These are phyloP conservation scores for Petromus typicus DNA, from an alignment of 2,113 vertebrate species.

Conservation along the genomic window DNA sequence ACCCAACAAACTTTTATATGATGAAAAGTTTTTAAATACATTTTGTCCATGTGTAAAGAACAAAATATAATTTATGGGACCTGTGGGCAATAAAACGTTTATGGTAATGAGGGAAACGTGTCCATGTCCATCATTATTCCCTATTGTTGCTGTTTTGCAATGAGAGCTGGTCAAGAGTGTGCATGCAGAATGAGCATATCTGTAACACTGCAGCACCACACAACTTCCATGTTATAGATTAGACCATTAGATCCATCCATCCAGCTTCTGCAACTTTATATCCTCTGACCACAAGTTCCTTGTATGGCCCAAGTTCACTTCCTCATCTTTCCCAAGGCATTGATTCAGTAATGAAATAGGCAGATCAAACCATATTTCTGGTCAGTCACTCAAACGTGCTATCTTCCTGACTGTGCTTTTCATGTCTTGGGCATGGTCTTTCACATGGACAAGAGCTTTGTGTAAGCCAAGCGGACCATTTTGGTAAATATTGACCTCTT, in stretches of 20 bases:
- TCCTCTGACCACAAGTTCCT: no score
- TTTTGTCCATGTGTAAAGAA: background rate
- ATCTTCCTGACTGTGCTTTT: background rate
- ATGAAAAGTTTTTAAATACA: background rate
- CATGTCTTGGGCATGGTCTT: background rate
- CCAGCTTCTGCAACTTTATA: background rate
- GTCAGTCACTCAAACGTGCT: background rate
- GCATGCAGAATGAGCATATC: background rate
- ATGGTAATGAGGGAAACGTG: background rate
- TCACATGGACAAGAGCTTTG: background rate
- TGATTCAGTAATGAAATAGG: slow-evolving; percentile 31
- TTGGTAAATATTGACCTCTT: background rate
- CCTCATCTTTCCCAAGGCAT: background rate
- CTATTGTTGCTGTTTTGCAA: background rate
- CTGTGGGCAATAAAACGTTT: background rate
- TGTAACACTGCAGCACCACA: background rate
- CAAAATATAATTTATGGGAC: background rate
- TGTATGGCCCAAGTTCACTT: no score
- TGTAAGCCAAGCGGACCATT: background rate
- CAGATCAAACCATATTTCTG: background rate
- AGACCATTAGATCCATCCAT: background rate
- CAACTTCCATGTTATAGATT: background rate
- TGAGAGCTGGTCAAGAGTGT: background rate
- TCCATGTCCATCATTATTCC: background rate
- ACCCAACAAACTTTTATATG: background rate